A percentile compares a stretch with the other conserved stretches of the same genome.
phyloP scores from a whole-genome alignment of 2,113 vertebrate genomes.

The Cichladusa arquata region DNA sequence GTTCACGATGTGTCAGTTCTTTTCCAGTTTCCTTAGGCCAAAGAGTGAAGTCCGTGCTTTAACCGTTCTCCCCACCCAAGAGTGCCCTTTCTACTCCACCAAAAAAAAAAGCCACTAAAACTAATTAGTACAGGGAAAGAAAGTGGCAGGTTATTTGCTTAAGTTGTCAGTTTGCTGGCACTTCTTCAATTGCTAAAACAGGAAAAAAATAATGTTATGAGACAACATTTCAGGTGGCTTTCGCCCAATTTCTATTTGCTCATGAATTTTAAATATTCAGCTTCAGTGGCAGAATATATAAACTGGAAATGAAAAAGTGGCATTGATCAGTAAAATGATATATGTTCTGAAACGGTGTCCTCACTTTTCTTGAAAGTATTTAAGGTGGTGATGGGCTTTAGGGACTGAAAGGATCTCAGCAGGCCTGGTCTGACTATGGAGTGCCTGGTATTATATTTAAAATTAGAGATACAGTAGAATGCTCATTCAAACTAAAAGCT shows the following conservation, averaged over 20 bases:
- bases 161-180: neutral
- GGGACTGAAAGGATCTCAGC: neutral
- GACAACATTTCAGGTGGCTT: neutral
- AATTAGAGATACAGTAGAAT: neutral
- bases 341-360: neutral
- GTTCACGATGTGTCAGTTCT: neutral
- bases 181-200: neutral
- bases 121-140: neutral
- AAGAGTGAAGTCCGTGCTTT: neutral
- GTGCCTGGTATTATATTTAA: neutral
- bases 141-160: neutral
- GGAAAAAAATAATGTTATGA: neutral
- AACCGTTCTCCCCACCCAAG: neutral
- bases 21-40: neutral
- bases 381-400: neutral
- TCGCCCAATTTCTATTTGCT: neutral
- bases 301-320: neutral
- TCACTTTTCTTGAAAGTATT: neutral
- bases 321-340: neutral
- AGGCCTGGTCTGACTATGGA: neutral
- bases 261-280: neutral
- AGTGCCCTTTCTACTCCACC: fast-evolving
- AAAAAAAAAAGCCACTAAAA: neutral
- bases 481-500: neutral
- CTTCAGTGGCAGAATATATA: neutral